Evolutionary conservation across 1,140 invertebrate genomes (phyloP).

Genomic region (Heliconius hermathena): DNA sequence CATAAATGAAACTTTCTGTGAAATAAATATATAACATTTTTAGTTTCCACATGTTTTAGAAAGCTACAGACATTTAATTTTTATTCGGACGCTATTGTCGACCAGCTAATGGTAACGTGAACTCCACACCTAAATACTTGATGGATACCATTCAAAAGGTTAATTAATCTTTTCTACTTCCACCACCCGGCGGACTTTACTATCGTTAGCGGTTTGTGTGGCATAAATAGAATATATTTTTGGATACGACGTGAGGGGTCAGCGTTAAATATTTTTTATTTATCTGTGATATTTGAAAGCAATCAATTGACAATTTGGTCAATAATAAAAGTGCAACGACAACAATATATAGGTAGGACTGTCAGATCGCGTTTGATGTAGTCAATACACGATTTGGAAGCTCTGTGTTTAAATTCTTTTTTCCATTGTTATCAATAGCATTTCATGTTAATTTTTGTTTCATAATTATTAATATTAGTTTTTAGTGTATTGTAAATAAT

Average conservation of each 20-base stretch:
- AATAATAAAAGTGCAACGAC: too few species aligned
- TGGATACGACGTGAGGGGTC: neutral
- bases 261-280: neutral
- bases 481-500: too few species aligned
- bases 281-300: neutral
- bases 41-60: neutral
- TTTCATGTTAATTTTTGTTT: too few species aligned
- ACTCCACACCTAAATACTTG: slow-evolving; percentile 42
- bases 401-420: too few species aligned
- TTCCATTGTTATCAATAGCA: too few species aligned
- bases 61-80: slow-evolving; percentile 15
- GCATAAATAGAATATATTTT: slow-evolving; percentile 33
- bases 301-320: too few species aligned
- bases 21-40: neutral
- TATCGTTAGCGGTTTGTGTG: slow-evolving; percentile 32
- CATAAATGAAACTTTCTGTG: too few species aligned
- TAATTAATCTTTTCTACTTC: slow-evolving; percentile 43
- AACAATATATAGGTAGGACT: too few species aligned
- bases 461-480: too few species aligned
- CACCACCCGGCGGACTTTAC: slow-evolving; percentile 33
- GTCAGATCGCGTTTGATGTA: too few species aligned
- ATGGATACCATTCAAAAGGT: slow-evolving; percentile 39
- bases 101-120: slow-evolving; percentile 24
- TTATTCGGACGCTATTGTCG: slow-evolving; percentile 20
- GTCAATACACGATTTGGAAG: too few species aligned